These are phyloP conservation scores for Patella depressa DNA, from an alignment of 2,888 invertebrate genomes.

Conservation along the genomic window DNA sequence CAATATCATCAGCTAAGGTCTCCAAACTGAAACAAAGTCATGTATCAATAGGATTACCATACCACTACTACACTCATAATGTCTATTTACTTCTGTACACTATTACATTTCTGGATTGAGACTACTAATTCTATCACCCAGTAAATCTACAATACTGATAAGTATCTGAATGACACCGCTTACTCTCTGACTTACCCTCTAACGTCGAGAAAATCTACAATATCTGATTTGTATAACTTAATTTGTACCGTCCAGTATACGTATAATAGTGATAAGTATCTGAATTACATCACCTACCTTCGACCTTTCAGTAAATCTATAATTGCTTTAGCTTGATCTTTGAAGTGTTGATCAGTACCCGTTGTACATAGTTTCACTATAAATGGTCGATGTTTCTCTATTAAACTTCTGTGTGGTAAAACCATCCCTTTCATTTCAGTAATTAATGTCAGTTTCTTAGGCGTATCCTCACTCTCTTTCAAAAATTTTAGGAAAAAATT, in stretches of 20 bases:
- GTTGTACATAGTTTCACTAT: slow-evolving; percentile 53
- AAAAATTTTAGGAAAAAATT: neutral
- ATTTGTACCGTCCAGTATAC: too few relatives aligned
- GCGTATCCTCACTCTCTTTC: neutral
- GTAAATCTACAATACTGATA: too few relatives aligned
- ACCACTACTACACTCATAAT: too few relatives aligned
- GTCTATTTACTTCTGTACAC: too few relatives aligned
- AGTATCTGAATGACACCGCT: too few relatives aligned
- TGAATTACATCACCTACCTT: slow-evolving; percentile 39
- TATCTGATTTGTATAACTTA: too few relatives aligned
- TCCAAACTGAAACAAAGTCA: neutral
- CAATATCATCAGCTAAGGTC: neutral
- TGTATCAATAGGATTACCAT: too few relatives aligned
- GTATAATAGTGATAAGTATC: too few relatives aligned
- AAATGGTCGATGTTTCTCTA: neutral
- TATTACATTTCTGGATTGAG: too few relatives aligned
- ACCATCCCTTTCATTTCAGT: neutral
- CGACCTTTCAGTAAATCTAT: slow-evolving; percentile 58
- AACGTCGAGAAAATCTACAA: too few relatives aligned
- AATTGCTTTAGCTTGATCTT: slow-evolving; percentile 41
- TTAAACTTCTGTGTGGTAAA: neutral
- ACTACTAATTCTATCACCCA: too few relatives aligned
- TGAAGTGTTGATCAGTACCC: slow-evolving; percentile 38
- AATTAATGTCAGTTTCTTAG: neutral
- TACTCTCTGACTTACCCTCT: too few relatives aligned